These are phyloP conservation scores for Platysteira castanea DNA, from an alignment of 2,113 vertebrate species.

Conservation along the genomic window DNA sequence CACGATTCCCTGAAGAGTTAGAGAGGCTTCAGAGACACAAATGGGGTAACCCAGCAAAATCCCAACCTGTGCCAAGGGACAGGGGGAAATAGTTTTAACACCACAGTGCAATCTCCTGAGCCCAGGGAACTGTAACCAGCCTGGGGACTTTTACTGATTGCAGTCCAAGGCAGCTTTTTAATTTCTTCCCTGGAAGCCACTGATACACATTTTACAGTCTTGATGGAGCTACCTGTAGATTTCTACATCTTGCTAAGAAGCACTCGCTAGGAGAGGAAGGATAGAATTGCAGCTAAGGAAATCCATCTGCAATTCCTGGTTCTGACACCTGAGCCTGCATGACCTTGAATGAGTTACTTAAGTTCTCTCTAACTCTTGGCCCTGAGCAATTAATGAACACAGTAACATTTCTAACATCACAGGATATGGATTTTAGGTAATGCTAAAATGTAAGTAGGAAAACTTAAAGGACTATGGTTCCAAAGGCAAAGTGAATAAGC, in stretches of 20 bases:
- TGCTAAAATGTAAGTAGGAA: not conserved
- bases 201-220: not conserved
- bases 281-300: not conserved
- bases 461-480: not conserved
- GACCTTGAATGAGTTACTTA: not conserved
- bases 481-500: not conserved
- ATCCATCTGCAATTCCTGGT: not conserved
- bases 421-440: not conserved
- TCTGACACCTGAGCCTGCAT: not conserved
- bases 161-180: not conserved
- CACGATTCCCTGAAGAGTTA: not conserved
- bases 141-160: not conserved
- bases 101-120: not conserved
- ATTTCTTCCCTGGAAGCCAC: not conserved
- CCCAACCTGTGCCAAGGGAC: not conserved
- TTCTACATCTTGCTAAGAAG: not conserved
- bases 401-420: not conserved
- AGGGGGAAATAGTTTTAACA: not conserved
- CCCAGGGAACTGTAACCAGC: not conserved
- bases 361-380: not conserved
- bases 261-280: not conserved
- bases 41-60: not conserved
- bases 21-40: not conserved
- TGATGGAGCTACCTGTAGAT: not conserved
- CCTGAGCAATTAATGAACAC: not conserved